Evolutionary conservation across 35 echinoderm and acorn worm genomes (phyloP).

Genomic region (Patiria miniata): DNA sequence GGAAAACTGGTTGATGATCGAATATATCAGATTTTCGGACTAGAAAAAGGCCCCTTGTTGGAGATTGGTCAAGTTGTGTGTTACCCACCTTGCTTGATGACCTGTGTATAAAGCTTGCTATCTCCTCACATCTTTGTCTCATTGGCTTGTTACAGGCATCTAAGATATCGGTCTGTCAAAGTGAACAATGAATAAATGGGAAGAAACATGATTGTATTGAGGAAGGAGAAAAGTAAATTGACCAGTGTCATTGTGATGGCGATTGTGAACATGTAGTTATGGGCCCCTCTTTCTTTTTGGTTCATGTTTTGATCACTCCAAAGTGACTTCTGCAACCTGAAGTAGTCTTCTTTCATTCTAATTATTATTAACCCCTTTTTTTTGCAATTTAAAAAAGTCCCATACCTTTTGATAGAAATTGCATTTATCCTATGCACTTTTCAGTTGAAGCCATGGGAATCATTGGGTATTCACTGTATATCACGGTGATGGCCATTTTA

Average conservation of each 20-base stretch:
- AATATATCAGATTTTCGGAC: too few relatives aligned
- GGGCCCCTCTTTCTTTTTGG: not conserved
- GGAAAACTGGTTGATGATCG: too few relatives aligned
- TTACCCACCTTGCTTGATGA: conserved; percentile 58
- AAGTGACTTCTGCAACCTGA: not conserved
- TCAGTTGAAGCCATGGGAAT: too few relatives aligned
- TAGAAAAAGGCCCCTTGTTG: too few relatives aligned
- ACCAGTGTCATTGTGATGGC: not conserved
- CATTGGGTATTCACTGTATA: too few relatives aligned
- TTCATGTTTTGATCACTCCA: not conserved
- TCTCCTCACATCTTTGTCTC: conserved; percentile 37
- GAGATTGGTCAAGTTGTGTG: not conserved
- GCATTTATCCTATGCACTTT: too few relatives aligned
- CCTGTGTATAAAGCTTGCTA: conserved; percentile 38
- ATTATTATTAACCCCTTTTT: not conserved
- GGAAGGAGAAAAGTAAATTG: not conserved
- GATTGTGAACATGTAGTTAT: too few relatives aligned
- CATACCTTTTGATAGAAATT: too few relatives aligned
- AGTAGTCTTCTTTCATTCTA: not conserved
- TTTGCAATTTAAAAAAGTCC: not conserved
- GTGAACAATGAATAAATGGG: not conserved
- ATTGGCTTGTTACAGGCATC: conserved; percentile 12
- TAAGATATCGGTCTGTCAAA: not conserved
- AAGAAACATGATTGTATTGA: not conserved
- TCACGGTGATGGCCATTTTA: too few relatives aligned